phyloP scores from a whole-genome alignment of 1,140 invertebrate genomes.

The Drosophila funebris region DNA sequence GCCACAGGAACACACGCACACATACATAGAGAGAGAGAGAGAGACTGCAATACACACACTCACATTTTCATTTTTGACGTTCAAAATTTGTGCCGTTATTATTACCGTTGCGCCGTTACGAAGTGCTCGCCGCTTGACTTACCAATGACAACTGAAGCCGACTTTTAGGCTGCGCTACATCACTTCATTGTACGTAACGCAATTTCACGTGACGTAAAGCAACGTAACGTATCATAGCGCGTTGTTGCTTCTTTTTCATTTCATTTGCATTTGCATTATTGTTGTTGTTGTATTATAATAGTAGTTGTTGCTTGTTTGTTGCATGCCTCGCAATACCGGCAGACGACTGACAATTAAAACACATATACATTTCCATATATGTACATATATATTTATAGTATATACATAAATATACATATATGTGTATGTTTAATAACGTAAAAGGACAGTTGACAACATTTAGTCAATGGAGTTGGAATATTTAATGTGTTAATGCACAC shows the following conservation, averaged over 20 bases:
- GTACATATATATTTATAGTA: constrained; percentile 10
- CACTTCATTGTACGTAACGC: background rate
- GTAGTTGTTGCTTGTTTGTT: constrained; percentile 55
- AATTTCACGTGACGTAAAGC: constrained; percentile 4
- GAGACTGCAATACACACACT: constrained; percentile 29
- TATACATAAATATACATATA: constrained; percentile 1
- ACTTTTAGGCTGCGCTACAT: constrained; percentile 61
- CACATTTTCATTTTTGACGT: constrained; percentile 50
- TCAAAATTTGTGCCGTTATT: constrained; percentile 14
- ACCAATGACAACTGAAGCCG: constrained; percentile 65
- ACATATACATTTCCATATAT: constrained; percentile 45
- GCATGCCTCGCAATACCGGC: constrained; percentile 53
- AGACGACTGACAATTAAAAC: constrained; percentile 64
- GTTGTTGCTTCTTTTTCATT: constrained; percentile 16
- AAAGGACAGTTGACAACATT: constrained; percentile 34
- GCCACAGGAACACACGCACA: constrained; percentile 20
- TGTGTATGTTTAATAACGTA: constrained; percentile 20
- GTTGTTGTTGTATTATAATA: constrained; percentile 9
- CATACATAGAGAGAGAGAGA: no score
- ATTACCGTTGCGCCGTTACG: constrained; percentile 28
- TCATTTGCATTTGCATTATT: constrained; percentile 33
- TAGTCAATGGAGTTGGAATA: constrained; percentile 4
- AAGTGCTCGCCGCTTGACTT: constrained; percentile 51
- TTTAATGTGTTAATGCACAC: constrained; percentile 36
- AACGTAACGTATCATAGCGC: constrained; percentile 14